phyloP scores from a whole-genome alignment of 2,113 vertebrate species.

The Ahaetulla prasina region DNA sequence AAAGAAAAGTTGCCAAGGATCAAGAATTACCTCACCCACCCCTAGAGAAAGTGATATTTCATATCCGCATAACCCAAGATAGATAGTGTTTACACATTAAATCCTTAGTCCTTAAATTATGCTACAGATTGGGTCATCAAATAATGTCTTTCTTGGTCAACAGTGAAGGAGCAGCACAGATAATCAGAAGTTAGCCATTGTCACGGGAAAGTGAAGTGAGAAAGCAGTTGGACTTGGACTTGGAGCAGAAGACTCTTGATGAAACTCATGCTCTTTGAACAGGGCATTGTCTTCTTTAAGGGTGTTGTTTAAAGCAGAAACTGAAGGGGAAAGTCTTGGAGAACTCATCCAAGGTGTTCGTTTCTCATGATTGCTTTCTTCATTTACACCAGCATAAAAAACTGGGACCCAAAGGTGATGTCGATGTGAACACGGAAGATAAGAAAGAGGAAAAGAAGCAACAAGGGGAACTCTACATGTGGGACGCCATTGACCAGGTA shows the following conservation, averaged over 20 bases:
- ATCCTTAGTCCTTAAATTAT: neutral
- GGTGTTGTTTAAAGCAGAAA: constrained; percentile 1
- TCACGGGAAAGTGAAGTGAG: neutral
- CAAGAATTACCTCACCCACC: no score
- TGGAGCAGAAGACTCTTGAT: neutral
- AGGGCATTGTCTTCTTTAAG: constrained; percentile 11
- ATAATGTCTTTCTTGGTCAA: neutral
- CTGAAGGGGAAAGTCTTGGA: neutral
- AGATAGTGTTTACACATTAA: neutral
- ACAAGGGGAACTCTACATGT: constrained; percentile 90
- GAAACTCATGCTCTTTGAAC: neutral
- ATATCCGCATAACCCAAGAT: no score
- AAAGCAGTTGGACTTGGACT: neutral
- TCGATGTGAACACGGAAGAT: constrained; percentile 76
- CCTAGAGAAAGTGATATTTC: no score
- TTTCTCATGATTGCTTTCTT: neutral
- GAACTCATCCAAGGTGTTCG: neutral
- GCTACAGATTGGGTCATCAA: neutral
- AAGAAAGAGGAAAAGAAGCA: constrained; percentile 78
- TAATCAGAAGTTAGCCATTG: neutral
- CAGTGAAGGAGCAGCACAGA: neutral
- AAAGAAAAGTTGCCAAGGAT: no score
- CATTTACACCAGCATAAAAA: constrained; percentile 85
- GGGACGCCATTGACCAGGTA: constrained; percentile 97
- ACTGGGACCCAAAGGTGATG: constrained; percentile 74